A percentile compares a stretch with the other conserved stretches of the same genome.
Evolutionary conservation across 2,113 vertebrate genomes (phyloP).

Genomic region (Phyllostomus hastatus): DNA sequence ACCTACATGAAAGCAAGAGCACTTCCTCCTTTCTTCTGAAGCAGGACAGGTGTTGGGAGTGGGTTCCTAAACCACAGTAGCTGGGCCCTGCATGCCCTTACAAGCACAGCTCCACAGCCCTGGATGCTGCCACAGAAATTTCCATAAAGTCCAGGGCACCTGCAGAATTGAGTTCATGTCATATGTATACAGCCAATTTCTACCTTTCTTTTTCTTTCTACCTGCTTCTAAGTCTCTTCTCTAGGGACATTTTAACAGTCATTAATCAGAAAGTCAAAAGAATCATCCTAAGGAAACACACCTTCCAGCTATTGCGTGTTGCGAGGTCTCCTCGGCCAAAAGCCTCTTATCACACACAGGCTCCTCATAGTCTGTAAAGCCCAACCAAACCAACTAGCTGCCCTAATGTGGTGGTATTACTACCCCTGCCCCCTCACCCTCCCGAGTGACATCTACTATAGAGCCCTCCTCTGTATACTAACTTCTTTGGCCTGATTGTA

Average conservation of each 20-base stretch:
- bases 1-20: not conserved
- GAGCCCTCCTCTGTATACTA: not conserved
- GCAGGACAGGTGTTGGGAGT: not conserved
- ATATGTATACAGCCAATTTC: not conserved
- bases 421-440: rapidly evolving
- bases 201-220: not conserved
- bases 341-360: not conserved
- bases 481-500: not conserved
- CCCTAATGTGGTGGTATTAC: not conserved
- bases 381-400: not conserved
- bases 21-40: not conserved
- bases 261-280: not conserved
- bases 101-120: not conserved
- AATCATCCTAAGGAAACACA: not conserved
- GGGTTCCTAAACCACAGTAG: not conserved
- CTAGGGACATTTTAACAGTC: not conserved
- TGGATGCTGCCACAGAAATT: not conserved
- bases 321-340: not conserved
- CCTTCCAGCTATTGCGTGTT: not conserved
- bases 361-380: not conserved
- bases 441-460: not conserved
- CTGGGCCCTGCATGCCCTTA: too few relatives aligned
- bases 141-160: not conserved
- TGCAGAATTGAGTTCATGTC: not conserved
- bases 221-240: not conserved